Conservation (phyloP, 2,797 vertebrate species). For the Rhinophrynus dorsalis region DNA sequence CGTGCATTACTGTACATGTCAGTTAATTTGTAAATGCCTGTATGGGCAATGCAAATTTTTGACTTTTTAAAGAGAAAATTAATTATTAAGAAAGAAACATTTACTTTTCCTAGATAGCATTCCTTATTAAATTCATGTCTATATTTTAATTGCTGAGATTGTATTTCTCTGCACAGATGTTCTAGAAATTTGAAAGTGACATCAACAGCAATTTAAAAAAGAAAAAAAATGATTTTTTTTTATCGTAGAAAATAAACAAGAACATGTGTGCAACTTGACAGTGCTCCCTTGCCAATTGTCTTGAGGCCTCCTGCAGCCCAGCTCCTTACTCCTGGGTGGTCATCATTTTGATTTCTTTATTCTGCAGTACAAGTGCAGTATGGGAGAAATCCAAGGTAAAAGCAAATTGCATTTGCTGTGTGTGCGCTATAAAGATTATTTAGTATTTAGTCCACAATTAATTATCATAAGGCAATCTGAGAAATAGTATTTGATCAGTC, state of each 20-base stretch:
- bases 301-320: slow-evolving; percentile 49
- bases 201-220: slow-evolving; percentile 48
- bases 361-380: slow-evolving; percentile 20
- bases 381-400: slow-evolving; percentile 19
- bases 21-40: too few relatives aligned
- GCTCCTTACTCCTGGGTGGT: slow-evolving; percentile 67
- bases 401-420: slow-evolving; percentile 46
- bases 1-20: too few relatives aligned
- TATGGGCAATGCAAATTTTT: too few relatives aligned
- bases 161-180: slow-evolving; percentile 52
- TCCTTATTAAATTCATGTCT: slow-evolving; percentile 1
- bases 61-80: too few relatives aligned
- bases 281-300: slow-evolving; percentile 32
- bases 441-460: slow-evolving; percentile 21
- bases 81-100: too few relatives aligned
- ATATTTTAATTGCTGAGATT: slow-evolving; percentile 27
- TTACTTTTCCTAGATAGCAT: too few relatives aligned
- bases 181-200: slow-evolving; percentile 55
- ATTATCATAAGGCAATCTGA: slow-evolving; percentile 19
- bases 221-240: slow-evolving; percentile 33
- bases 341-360: slow-evolving; percentile 51
- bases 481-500: slow-evolving; percentile 33
- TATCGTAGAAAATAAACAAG: slow-evolving; percentile 62
- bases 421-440: slow-evolving; percentile 51
- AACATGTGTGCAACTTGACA: slow-evolving; percentile 61